Evolutionary conservation across 2,797 vertebrate genomes (phyloP).

Genomic region (Synanceia verrucosa): DNA sequence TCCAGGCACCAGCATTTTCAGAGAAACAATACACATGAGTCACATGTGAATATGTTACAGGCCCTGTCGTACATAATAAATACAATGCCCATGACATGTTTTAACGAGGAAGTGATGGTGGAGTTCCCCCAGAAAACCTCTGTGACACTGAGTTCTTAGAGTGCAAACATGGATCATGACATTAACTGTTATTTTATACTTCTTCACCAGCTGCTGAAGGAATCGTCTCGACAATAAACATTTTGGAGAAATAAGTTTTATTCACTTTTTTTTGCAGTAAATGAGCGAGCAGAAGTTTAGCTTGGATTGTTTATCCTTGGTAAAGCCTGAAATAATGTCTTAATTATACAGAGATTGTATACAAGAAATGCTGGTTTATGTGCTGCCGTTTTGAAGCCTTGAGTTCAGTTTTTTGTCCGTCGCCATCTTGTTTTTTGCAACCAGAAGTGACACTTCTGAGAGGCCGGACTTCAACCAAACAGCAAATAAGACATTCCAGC

Average conservation of each 20-base stretch:
- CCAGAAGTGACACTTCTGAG: too few relatives aligned
- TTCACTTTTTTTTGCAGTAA: too few relatives aligned
- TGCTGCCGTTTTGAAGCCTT: too few relatives aligned
- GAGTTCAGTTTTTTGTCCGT: too few relatives aligned
- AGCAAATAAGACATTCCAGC: too few relatives aligned
- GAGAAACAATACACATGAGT: conserved; percentile 74
- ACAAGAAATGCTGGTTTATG: too few relatives aligned
- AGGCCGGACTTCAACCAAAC: too few relatives aligned
- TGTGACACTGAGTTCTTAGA: conserved; percentile 36
- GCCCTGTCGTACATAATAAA: conserved; percentile 77
- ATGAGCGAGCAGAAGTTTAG: background rate
- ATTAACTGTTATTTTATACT: conserved; percentile 33
- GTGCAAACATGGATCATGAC: conserved; percentile 22
- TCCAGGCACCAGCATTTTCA: conserved; percentile 65
- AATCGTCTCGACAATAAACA: background rate
- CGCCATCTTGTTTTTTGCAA: too few relatives aligned
- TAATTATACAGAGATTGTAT: too few relatives aligned
- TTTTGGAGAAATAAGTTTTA: background rate
- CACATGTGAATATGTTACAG: conserved; percentile 83
- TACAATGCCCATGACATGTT: conserved; percentile 58
- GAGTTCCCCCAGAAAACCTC: conserved; percentile 39
- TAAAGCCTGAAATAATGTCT: background rate
- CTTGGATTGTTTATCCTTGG: background rate
- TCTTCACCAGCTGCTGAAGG: background rate
- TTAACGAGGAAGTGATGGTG: conserved; percentile 54